These are phyloP conservation scores for Parnassius glacialis DNA, from an alignment of 2,888 invertebrate species.

Conservation along the genomic window DNA sequence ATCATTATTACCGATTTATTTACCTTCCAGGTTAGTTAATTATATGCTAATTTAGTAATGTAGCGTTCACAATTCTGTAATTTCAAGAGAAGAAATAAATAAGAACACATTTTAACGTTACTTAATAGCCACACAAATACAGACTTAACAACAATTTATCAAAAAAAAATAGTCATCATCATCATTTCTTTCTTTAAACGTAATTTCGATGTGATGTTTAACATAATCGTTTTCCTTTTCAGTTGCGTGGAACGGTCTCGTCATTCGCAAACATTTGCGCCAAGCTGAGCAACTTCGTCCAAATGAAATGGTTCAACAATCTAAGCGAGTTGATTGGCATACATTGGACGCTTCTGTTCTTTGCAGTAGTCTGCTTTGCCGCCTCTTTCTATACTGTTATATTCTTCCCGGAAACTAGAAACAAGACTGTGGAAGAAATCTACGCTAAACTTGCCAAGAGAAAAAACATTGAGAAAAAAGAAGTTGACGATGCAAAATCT, in stretches of 20 bases:
- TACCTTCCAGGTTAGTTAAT: slow-evolving; percentile 61
- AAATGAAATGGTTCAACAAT: slow-evolving; percentile 71
- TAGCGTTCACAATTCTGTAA: no score
- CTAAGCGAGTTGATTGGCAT: slow-evolving; percentile 63
- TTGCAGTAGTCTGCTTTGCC: slow-evolving; percentile 57
- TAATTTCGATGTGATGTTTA: background rate
- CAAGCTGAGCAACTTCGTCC: slow-evolving; percentile 70
- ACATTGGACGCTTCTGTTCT: slow-evolving; percentile 70
- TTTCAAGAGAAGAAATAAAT: no score
- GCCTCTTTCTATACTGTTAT: slow-evolving; percentile 60
- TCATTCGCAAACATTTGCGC: slow-evolving; percentile 69
- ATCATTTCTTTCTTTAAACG: no score
- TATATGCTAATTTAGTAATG: no score
- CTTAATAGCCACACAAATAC: no score
- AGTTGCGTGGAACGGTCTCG: slow-evolving; percentile 71
- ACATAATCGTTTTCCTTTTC: slow-evolving; percentile 33
- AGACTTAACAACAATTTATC: no score
- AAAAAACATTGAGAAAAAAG: slow-evolving; percentile 39
- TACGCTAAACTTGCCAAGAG: slow-evolving; percentile 58
- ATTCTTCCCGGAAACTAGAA: slow-evolving; percentile 66
- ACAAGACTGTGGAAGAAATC: slow-evolving; percentile 65
- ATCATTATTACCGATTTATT: slow-evolving; percentile 74
- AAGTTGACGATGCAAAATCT: slow-evolving; percentile 39
- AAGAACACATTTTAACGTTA: no score
- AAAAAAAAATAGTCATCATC: no score